Conservation (phyloP, 2,888 invertebrate genomes). For the Gymnoscelis rufifasciata region DNA sequence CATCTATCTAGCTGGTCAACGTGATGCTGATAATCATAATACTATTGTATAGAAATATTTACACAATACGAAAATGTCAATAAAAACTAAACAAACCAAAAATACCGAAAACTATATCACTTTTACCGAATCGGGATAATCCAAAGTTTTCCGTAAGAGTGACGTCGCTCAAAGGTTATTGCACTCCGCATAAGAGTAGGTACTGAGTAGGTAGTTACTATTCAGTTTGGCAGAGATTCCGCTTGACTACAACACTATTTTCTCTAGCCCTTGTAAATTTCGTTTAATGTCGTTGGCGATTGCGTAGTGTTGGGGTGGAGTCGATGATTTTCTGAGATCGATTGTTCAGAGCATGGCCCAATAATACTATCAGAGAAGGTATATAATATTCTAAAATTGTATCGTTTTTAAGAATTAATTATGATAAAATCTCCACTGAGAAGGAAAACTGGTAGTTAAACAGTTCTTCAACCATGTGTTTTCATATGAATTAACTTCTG, state of each 20-base stretch:
- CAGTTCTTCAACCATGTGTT: too few species aligned
- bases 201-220: constrained; percentile 24
- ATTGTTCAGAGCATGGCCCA: too few species aligned
- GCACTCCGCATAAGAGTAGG: constrained; percentile 18
- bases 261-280: constrained; percentile 38
- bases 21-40: too few species aligned
- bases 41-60: too few species aligned
- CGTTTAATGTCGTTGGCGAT: constrained; percentile 25
- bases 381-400: neutral
- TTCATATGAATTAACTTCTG: too few species aligned
- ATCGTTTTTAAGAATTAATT: too few species aligned
- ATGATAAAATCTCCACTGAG: too few species aligned
- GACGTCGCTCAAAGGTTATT: constrained; percentile 10
- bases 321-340: constrained; percentile 5
- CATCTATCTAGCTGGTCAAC: too few species aligned
- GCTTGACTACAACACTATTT: constrained; percentile 31
- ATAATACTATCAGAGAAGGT: neutral
- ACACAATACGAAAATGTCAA: neutral
- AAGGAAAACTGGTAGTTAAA: too few species aligned
- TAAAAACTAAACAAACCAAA: neutral
- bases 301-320: constrained; percentile 15
- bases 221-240: constrained; percentile 39
- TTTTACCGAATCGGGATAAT: too few species aligned
- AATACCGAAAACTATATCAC: neutral
- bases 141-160: neutral